Base-by-base conservation (phyloP, 2,797 vertebrate genomes). In the Anguilla pacifica region DNA sequence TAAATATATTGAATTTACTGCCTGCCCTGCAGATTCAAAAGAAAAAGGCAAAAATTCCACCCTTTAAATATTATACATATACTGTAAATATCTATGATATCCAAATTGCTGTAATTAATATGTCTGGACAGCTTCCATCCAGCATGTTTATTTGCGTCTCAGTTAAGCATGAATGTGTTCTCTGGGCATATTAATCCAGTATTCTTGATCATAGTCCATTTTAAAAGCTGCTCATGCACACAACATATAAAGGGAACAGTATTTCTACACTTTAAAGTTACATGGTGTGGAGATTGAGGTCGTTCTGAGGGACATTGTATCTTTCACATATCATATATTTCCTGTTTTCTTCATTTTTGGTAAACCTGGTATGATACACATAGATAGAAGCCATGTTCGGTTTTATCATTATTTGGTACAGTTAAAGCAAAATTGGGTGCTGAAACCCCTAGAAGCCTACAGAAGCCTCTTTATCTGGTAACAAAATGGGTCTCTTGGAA, bases 321-420 rank as follows among this genome's bases (percentile, higher is more conserved):
- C 43, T 46, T 46, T 46, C 43, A 46, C 43, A 6, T 46, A 46
- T 46, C 43, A 15, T 28, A 67, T 67, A 28, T 70, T 67, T 10
- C 28, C 64, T 11, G 64, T 70, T 70, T n/a, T 70, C 64, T 70
- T 70, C n/a, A 70, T 70, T 70, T 70, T 70, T 28, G 64, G 64
- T 25, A 15, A 70, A 59, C 15, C 57, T 3, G 25, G 64, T 9
- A 70, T 70, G 25, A 70, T 70, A 28, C 10, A 28, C n/a, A 67
- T 67, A 25, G 0, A n/a, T 67, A 28, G 17, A 59, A 17, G 15
- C n/a, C n/a, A 70, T 28, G 6, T n/a, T 70, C 28, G n/a, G 7
- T 70, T n/a, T 9, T 70, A 70, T 70, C n/a, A n/a, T n/a, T 70
- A 28, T n/a, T 70, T 70, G 59, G 59, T 64, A 64, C 59, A 64